Conservation (phyloP, 2,888 invertebrate species). For the Buathra laborator region DNA sequence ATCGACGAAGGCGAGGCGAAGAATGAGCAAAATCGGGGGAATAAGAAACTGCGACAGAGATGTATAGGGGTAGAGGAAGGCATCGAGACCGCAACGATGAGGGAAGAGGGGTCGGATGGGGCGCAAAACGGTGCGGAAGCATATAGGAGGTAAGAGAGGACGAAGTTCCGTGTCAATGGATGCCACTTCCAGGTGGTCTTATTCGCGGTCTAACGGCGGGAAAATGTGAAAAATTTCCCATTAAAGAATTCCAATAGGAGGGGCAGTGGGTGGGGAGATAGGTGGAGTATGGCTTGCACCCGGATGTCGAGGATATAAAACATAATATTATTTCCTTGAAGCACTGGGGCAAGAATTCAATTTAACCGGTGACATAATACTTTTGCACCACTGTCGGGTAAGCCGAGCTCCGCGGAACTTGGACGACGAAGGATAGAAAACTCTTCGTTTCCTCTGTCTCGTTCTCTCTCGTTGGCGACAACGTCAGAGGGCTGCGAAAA, state of each 20-base stretch:
- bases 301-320: conserved; percentile 81
- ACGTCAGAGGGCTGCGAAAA: conserved; percentile 18
- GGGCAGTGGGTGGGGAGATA: conserved; percentile 1
- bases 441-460: background rate
- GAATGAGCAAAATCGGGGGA: conserved; percentile 24
- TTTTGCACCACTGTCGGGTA: conserved; percentile 56
- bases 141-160: conserved; percentile 32
- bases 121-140: conserved; percentile 32
- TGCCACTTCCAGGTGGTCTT: conserved; percentile 78
- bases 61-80: conserved; percentile 16
- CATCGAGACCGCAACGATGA: background rate
- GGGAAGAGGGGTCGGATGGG: background rate
- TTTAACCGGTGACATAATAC: conserved; percentile 72
- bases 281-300: conserved; percentile 53
- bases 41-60: conserved; percentile 12
- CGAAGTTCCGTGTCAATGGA: conserved; percentile 79
- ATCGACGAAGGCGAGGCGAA: conserved; percentile 42
- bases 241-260: conserved; percentile 82
- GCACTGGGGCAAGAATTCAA: conserved; percentile 82
- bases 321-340: conserved; percentile 82
- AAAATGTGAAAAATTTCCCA: conserved; percentile 84
- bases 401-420: conserved; percentile 19
- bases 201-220: conserved; percentile 79
- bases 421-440: conserved; percentile 22
- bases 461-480: background rate